Evolutionary conservation across 2,888 invertebrate species (phyloP).

Genomic region (Drosophila meridiana): DNA sequence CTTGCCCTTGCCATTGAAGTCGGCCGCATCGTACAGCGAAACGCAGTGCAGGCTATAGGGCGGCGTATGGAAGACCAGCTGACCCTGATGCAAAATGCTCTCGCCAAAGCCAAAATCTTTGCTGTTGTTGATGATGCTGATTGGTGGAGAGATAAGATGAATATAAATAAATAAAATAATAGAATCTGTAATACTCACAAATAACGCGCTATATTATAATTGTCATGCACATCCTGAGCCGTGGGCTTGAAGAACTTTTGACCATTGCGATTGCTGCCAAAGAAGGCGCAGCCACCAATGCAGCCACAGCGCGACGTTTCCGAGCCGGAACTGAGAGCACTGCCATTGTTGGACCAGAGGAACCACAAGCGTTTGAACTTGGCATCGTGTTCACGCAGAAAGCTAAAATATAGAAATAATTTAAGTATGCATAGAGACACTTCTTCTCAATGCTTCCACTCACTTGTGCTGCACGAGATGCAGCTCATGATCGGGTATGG

Average conservation of each 20-base stretch:
- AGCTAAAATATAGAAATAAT: conserved; percentile 81
- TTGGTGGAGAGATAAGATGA: conserved; percentile 22
- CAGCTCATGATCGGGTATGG: conserved; percentile 91
- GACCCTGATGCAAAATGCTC: conserved; percentile 94
- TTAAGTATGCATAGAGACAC: background rate
- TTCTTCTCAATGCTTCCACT: conserved; percentile 24
- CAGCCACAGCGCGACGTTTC: conserved; percentile 95
- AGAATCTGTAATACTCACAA: conserved; percentile 73
- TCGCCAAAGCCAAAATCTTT: conserved; percentile 97
- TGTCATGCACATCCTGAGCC: conserved; percentile 91
- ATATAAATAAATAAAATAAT: background rate
- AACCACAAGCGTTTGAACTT: conserved; percentile 96
- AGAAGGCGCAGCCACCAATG: conserved; percentile 97
- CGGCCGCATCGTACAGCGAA: conserved; percentile 89
- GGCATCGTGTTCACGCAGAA: conserved; percentile 93
- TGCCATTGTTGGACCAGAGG: conserved; percentile 90
- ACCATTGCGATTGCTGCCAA: conserved; percentile 96
- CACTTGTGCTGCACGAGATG: conserved; percentile 92
- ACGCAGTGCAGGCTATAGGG: conserved; percentile 93
- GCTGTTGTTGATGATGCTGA: conserved; percentile 89
- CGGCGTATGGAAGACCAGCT: conserved; percentile 95
- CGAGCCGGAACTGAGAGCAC: conserved; percentile 85
- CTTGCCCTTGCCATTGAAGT: conserved; percentile 84
- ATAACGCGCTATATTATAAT: conserved; percentile 91
- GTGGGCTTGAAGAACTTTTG: conserved; percentile 94